phyloP scores from a whole-genome alignment of 2,113 vertebrate species.

The Cyanocitta stelleri region DNA sequence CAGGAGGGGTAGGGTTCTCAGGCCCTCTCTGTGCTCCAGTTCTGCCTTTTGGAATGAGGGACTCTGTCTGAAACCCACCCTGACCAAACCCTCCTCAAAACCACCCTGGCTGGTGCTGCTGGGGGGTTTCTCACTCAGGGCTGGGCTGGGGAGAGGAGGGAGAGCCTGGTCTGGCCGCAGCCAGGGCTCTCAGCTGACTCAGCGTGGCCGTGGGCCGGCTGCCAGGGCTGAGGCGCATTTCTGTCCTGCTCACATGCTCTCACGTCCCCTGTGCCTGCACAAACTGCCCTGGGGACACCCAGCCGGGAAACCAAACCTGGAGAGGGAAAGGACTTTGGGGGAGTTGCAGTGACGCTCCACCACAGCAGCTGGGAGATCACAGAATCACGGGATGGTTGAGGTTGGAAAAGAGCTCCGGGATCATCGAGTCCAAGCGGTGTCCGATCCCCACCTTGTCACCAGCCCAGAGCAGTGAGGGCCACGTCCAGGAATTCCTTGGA shows the following conservation, averaged over 20 bases:
- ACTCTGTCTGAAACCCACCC: neutral
- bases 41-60: neutral
- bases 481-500: neutral
- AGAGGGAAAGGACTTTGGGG: neutral
- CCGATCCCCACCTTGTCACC: neutral
- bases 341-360: rapidly evolving
- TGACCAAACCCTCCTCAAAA: neutral
- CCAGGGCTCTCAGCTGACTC: neutral
- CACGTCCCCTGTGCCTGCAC: neutral
- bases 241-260: neutral
- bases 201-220: neutral
- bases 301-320: neutral
- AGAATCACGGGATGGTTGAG: neutral
- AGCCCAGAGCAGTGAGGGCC: neutral
- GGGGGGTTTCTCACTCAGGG: neutral
- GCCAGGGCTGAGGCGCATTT: neutral
- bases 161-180: neutral
- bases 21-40: neutral
- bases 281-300: neutral
- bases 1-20: neutral
- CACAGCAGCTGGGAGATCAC: neutral
- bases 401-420: neutral
- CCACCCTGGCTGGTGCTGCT: rapidly evolving
- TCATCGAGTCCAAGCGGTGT: neutral
- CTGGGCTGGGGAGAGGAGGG: neutral